A percentile compares a stretch with the other conserved stretches of the same genome.
Evolutionary conservation across 2,888 invertebrate species (phyloP).

Genomic region (Anorthoa munda): DNA sequence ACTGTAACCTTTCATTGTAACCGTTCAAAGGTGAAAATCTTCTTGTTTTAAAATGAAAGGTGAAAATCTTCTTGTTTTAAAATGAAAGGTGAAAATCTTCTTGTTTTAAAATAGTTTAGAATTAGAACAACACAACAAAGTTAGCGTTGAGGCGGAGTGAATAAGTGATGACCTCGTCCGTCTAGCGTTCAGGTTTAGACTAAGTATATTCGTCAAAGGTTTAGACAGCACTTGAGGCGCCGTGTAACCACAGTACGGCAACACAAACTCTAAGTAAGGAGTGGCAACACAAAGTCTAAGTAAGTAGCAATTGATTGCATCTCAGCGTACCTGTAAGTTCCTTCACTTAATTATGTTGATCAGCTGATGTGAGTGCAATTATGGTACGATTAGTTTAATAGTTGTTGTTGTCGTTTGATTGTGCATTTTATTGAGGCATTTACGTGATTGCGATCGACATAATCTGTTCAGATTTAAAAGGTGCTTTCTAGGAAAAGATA

Average conservation of each 20-base stretch:
- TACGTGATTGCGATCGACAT: too few relatives aligned
- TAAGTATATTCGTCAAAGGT: constrained; percentile 14
- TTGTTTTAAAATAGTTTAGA: background rate
- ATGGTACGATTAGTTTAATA: background rate
- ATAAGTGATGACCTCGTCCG: constrained; percentile 18
- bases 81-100: background rate
- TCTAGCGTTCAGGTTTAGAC: background rate
- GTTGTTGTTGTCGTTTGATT: background rate
- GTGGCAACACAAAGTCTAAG: background rate
- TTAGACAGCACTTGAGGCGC: constrained; percentile 2
- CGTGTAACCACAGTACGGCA: background rate
- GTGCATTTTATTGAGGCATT: too few relatives aligned
- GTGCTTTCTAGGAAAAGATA: too few relatives aligned
- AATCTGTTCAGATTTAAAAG: too few relatives aligned
- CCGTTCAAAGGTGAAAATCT: too few relatives aligned
- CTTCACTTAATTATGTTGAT: background rate
- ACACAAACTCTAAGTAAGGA: background rate
- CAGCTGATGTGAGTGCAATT: background rate
- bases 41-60: background rate
- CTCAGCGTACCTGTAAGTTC: background rate
- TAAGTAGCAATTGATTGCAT: constrained; percentile 10
- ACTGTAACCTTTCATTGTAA: too few relatives aligned
- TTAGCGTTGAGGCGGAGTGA: constrained; percentile 1
- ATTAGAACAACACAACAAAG: background rate
- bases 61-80: background rate